Evolutionary conservation across 2,113 vertebrate genomes (phyloP).

Genomic region (Piaya cayana): DNA sequence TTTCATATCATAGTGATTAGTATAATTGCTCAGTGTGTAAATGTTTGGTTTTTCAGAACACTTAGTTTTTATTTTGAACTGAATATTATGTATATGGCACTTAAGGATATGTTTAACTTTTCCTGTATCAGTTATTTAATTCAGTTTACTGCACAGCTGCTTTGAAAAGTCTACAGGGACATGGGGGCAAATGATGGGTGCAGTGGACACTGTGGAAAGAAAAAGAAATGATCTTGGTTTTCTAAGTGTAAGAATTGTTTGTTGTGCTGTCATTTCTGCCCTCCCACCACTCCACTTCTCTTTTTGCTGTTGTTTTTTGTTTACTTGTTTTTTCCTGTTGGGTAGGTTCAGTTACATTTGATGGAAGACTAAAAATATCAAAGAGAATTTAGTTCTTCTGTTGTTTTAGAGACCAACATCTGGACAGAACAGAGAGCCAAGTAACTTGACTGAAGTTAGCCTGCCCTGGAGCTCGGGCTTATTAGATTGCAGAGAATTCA

Average conservation of each 20-base stretch:
- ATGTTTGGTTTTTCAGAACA: background rate
- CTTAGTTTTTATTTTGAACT: background rate
- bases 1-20: background rate
- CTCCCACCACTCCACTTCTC: background rate
- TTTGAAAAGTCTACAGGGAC: background rate
- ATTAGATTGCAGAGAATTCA: background rate
- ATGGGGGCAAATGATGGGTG: background rate
- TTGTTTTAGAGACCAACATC: background rate
- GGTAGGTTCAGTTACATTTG: background rate
- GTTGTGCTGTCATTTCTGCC: background rate
- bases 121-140: background rate
- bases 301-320: too few relatives aligned
- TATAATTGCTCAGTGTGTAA: background rate
- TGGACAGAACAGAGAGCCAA: background rate
- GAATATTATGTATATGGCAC: background rate
- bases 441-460: background rate
- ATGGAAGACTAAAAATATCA: background rate
- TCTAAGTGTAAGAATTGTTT: background rate
- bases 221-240: background rate
- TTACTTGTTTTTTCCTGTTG: background rate
- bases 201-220: background rate
- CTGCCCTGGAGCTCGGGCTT: background rate
- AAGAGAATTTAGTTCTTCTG: background rate
- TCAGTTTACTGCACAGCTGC: background rate
- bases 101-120: background rate